Percentiles rank a stretch among this genome's conserved stretches.
Conservation (phyloP, 2,888 invertebrate species). For the Caenorhabditis drosophilae region DNA sequence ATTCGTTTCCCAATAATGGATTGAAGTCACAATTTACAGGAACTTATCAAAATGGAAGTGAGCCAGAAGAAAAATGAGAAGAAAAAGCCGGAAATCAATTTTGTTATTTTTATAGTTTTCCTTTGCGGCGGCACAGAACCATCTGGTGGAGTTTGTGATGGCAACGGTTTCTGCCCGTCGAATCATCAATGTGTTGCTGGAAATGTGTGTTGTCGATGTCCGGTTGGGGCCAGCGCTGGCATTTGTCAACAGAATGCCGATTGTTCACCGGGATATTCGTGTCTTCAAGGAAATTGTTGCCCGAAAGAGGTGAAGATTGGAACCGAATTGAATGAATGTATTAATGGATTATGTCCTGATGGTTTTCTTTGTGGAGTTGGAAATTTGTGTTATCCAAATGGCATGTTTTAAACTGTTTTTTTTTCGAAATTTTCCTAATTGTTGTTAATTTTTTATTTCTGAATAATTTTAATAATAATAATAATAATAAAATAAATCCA, state of each 20-base stretch:
- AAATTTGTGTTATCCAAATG: constrained; percentile 40
- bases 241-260: constrained; percentile 21
- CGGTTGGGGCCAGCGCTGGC: constrained; percentile 42
- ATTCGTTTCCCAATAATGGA: too few relatives aligned
- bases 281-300: constrained; percentile 33
- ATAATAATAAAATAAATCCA: too few relatives aligned
- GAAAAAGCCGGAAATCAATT: neutral
- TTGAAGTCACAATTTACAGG: constrained; percentile 20
- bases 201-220: constrained; percentile 48
- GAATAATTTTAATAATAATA: neutral
- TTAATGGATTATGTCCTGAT: constrained; percentile 28
- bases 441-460: neutral
- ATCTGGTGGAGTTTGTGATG: constrained; percentile 34
- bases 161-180: constrained; percentile 39
- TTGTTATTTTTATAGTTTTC: constrained; percentile 7
- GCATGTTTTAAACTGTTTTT: constrained; percentile 12
- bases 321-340: constrained; percentile 17
- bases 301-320: constrained; percentile 12
- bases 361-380: constrained; percentile 38
- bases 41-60: constrained; percentile 32
- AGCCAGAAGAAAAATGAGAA: neutral
- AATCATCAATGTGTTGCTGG: constrained; percentile 41
- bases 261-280: constrained; percentile 38
- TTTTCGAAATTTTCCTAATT: neutral
- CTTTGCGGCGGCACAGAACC: constrained; percentile 37